These are phyloP conservation scores for Ctenopoma multispine DNA, from an alignment of 2,797 vertebrate species.

Conservation along the genomic window DNA sequence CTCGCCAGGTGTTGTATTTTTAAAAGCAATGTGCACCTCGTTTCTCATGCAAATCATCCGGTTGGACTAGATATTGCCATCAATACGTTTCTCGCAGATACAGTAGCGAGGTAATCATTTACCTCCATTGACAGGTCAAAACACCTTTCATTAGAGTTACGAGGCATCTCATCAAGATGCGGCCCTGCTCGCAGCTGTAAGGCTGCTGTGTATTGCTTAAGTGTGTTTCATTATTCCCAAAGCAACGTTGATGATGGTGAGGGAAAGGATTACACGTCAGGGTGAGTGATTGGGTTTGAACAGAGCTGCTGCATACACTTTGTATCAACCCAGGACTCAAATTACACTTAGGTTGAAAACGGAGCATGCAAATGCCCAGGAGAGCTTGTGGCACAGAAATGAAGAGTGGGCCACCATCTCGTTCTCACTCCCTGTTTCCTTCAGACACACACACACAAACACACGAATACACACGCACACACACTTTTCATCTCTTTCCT, in stretches of 20 bases:
- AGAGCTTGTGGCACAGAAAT: constrained; percentile 87
- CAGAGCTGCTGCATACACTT: constrained; percentile 86
- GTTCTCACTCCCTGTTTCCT: constrained; percentile 39
- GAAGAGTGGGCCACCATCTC: constrained; percentile 80
- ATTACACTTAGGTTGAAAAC: constrained; percentile 88
- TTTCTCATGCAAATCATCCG: constrained; percentile 66
- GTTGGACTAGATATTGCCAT: constrained; percentile 63
- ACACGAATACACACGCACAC: constrained; percentile 34
- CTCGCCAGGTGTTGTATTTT: constrained; percentile 49
- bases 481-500: constrained; percentile 64
- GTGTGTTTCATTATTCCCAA: constrained; percentile 85
- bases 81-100: constrained; percentile 71
- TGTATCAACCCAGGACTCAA: constrained; percentile 85
- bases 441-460: constrained; percentile 20
- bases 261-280: constrained; percentile 85
- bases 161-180: constrained; percentile 80
- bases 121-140: constrained; percentile 74
- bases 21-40: constrained; percentile 47
- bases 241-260: constrained; percentile 80
- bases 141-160: constrained; percentile 77
- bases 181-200: constrained; percentile 65
- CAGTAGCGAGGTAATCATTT: constrained; percentile 74
- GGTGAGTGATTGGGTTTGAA: constrained; percentile 87
- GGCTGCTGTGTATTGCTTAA: constrained; percentile 82
- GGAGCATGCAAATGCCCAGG: constrained; percentile 83